Percentiles rank a stretch among this genome's conserved stretches.
These are phyloP conservation scores for Fragum fragum DNA, from an alignment of 2,888 invertebrate species.

Conservation along the genomic window DNA sequence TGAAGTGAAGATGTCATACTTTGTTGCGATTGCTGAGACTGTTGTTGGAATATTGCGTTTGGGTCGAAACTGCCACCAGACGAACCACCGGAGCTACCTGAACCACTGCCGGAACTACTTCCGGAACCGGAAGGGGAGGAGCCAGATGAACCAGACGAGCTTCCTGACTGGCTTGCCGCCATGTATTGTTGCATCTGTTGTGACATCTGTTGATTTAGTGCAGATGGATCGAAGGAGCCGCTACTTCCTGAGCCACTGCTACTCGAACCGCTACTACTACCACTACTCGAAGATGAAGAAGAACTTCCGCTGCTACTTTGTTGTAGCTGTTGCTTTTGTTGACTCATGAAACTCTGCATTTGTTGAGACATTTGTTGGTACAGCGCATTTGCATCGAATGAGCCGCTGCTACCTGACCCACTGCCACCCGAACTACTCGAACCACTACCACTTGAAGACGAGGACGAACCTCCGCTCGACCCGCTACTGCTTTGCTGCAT, in stretches of 20 bases:
- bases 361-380: constrained; percentile 17
- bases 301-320: constrained; percentile 19
- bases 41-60: constrained; percentile 43
- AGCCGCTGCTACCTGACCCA: not conserved
- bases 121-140: constrained; percentile 16
- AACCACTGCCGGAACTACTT: constrained; percentile 20
- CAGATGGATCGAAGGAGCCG: constrained; percentile 6
- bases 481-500: constrained; percentile 1
- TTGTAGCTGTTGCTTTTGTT: constrained; percentile 9
- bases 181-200: constrained; percentile 15
- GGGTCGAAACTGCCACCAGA: constrained; percentile 42
- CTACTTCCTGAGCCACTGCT: not conserved
- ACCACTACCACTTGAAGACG: constrained; percentile 4
- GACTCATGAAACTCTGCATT: not conserved
- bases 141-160: not conserved
- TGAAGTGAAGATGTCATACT: constrained; percentile 36
- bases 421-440: not conserved
- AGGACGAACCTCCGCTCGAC: not conserved
- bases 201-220: not conserved
- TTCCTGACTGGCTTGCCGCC: constrained; percentile 5
- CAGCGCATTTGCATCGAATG: constrained; percentile 15
- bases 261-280: not conserved
- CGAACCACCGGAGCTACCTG: constrained; percentile 3
- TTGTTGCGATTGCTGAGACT: constrained; percentile 37
- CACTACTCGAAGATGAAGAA: not conserved